These are phyloP conservation scores for Branchipolynoe longqiensis DNA, from an alignment of 2,888 invertebrate species.

Conservation along the genomic window DNA sequence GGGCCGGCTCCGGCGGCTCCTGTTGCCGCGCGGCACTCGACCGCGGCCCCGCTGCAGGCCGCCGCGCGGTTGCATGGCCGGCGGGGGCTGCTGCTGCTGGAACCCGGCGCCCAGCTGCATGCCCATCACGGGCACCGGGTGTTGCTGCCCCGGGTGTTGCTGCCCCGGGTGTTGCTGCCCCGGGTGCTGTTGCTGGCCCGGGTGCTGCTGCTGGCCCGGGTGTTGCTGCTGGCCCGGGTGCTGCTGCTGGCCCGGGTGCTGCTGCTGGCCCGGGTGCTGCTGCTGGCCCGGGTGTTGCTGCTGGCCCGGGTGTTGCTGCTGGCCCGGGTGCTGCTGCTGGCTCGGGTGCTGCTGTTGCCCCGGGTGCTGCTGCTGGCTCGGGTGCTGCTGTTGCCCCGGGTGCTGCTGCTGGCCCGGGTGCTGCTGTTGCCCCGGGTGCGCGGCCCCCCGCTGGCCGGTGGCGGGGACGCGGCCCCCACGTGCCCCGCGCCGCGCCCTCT, in stretches of 20 bases:
- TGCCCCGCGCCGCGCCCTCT: neutral
- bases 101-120: neutral
- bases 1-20: conserved; percentile 19
- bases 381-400: neutral
- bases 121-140: too few relatives aligned
- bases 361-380: neutral
- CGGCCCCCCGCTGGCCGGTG: neutral
- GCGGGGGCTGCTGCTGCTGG: neutral
- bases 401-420: neutral
- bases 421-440: neutral
- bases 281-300: too few relatives aligned
- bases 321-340: too few relatives aligned
- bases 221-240: too few relatives aligned
- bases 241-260: too few relatives aligned
- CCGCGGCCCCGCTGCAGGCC: neutral
- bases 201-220: too few relatives aligned
- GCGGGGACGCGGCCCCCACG: conserved; percentile 6
- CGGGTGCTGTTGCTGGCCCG: too few relatives aligned
- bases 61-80: neutral
- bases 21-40: neutral
- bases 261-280: too few relatives aligned
- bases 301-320: too few relatives aligned
- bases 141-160: too few relatives aligned
- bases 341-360: too few relatives aligned
- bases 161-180: too few relatives aligned